A percentile compares a stretch with the other conserved stretches of the same genome.
Conservation (phyloP, 2,113 vertebrate genomes). For the Natator depressus region DNA sequence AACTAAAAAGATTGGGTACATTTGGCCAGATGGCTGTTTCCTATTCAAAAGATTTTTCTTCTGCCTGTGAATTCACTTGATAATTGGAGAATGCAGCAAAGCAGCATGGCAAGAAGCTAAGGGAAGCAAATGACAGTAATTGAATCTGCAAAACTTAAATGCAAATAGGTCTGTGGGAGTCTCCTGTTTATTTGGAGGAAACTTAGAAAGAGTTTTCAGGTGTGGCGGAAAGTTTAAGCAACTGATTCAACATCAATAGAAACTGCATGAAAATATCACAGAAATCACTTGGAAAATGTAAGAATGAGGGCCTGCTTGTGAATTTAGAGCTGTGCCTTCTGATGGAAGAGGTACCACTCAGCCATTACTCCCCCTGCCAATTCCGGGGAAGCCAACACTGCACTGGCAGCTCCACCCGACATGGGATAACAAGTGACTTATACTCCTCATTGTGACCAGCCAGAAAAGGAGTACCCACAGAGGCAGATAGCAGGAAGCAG, state of each 20-base stretch:
- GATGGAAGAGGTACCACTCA: neutral
- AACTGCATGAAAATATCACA: neutral
- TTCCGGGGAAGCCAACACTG: neutral
- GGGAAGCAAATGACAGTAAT: neutral
- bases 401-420: neutral
- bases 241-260: neutral
- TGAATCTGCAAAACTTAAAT: conserved; percentile 27
- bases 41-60: conserved; percentile 15
- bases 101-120: neutral
- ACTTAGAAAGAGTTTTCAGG: neutral
- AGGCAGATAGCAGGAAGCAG: neutral
- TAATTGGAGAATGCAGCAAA: conserved; percentile 9
- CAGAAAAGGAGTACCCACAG: neutral
- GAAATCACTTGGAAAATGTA: neutral
- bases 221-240: neutral
- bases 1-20: conserved; percentile 4
- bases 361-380: neutral
- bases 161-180: neutral
- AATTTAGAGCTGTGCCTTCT: neutral
- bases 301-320: neutral
- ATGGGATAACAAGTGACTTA: neutral
- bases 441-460: neutral
- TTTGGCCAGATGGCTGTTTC: conserved; percentile 8
- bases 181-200: neutral
- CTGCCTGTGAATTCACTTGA: conserved; percentile 22